phyloP scores from a whole-genome alignment of 2,888 invertebrate genomes.

The Scaptomyza caliginosa region DNA sequence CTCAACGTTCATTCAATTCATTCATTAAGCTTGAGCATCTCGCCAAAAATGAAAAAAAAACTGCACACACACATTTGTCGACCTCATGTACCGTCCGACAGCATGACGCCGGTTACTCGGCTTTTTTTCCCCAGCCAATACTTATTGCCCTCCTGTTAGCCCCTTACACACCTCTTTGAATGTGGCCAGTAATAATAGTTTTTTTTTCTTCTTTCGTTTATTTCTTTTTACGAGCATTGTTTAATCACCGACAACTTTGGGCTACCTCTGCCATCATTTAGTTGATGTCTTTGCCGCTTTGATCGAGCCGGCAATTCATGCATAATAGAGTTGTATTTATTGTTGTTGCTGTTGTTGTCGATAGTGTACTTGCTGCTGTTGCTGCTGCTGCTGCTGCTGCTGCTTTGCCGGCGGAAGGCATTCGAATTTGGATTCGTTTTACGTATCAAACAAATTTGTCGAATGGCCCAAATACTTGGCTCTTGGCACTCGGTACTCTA shows the following conservation, averaged over 20 bases:
- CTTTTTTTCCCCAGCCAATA: not conserved
- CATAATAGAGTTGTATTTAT: constrained; percentile 54
- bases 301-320: constrained; percentile 59
- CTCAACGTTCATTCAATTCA: constrained; percentile 29
- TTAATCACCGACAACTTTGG: constrained; percentile 59
- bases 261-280: constrained; percentile 42
- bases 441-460: constrained; percentile 44
- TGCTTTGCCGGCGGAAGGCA: constrained; percentile 50
- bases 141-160: not conserved
- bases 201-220: constrained; percentile 9
- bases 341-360: not conserved
- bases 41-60: constrained; percentile 9
- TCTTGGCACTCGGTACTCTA: not conserved
- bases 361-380: constrained; percentile 7
- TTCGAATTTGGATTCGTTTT: constrained; percentile 30
- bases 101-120: constrained; percentile 10
- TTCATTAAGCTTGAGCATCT: constrained; percentile 28
- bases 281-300: constrained; percentile 51
- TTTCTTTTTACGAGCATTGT: constrained; percentile 39
- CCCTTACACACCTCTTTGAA: not conserved
- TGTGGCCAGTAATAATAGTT: constrained; percentile 35
- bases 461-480: constrained; percentile 19
- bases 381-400: constrained; percentile 7
- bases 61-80: constrained; percentile 24
- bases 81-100: constrained; percentile 22